Base-by-base conservation (phyloP, 2,797 vertebrate species). In the Anguilla megastoma region DNA sequence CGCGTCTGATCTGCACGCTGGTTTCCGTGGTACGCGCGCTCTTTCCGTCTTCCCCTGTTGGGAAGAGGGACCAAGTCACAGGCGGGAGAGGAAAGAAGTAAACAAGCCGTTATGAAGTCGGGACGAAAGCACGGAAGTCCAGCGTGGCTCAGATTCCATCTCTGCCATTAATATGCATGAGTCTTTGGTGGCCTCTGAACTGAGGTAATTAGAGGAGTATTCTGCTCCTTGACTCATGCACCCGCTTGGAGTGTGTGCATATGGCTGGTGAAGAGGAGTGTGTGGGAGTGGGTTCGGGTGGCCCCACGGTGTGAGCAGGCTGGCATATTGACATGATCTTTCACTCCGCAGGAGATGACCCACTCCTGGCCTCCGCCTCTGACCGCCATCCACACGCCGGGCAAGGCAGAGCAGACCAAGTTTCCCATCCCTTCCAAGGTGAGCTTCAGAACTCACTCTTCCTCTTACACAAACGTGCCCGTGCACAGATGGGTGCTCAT, bases 321-420 rank as follows among this genome's bases (percentile, higher is more conserved):
- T 21, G 21, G 12, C n/a, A 24, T 10, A 82, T 1, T 82, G 52
- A 83, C 12, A 80, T 24, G n/a, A 60, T 85, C 14, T 58, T 85
- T 58, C 30, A 7, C 84, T 50, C 63, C 95, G 93, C 90, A 97
- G 97, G 97, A 98, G 96, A 98, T 99, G 98, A 98, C 97, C 91
- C 97, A 98, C 93, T 97, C 97, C 89, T 99, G 97, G 98, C 97
- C 98, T 90, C 96, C 97, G 92, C 97, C 97, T 88, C 96, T 99
- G 88, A 98, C 97, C 89, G 97, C 97, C 93, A 98, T 98, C 93
- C 97, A 98, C 91, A 98, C 97, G 89, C 96, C 97, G 1, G 97
- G 97, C 91, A 98, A 98, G 91, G 96, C 97, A 85, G 98, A 98
- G 86, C 97, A 98, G 93, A 97, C 96, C 91, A 97, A 98, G 95